A percentile compares a stretch with the other conserved stretches of the same genome.
Evolutionary conservation across 2,113 vertebrate species (phyloP).

Genomic region (Sardina pilchardus): DNA sequence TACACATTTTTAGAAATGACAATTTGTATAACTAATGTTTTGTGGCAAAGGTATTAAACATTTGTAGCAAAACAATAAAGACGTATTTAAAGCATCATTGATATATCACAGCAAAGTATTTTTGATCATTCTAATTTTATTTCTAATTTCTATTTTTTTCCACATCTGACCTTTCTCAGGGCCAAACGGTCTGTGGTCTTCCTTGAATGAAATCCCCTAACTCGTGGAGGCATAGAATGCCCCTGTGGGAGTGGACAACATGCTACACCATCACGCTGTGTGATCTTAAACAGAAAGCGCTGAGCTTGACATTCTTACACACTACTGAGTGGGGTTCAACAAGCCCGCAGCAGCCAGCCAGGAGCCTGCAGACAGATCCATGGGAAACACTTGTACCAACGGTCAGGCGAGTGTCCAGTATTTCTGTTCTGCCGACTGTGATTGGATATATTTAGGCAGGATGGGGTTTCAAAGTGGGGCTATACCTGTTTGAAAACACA

Average conservation of each 20-base stretch:
- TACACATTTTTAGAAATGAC: no score
- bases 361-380: background rate
- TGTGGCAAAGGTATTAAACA: no score
- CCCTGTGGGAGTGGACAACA: background rate
- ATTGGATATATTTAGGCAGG: slow-evolving; percentile 50
- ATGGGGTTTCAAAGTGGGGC: slow-evolving; percentile 73
- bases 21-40: no score
- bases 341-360: background rate
- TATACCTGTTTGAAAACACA: slow-evolving; percentile 74
- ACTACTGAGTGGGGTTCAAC: background rate
- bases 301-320: background rate
- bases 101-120: no score
- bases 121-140: background rate
- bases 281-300: background rate
- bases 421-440: background rate
- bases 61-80: no score
- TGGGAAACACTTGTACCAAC: background rate
- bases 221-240: background rate
- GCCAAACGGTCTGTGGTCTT: background rate
- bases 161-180: background rate
- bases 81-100: no score
- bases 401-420: background rate
- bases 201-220: background rate
- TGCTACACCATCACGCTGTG: background rate
- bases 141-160: background rate